Evolutionary conservation across 2,797 vertebrate species (phyloP).

Genomic region (Furcifer pardalis): DNA sequence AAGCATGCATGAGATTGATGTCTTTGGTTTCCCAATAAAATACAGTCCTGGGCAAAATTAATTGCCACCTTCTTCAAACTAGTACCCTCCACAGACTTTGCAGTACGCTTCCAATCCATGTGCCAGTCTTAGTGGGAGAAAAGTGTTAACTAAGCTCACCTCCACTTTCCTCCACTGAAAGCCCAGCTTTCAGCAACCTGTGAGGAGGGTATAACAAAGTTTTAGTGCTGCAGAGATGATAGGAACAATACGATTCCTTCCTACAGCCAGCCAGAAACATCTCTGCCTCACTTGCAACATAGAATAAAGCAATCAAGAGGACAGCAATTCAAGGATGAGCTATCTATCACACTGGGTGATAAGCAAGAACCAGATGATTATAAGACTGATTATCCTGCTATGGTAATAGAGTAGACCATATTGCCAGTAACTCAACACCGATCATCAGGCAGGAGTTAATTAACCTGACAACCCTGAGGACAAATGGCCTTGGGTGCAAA

Average conservation of each 20-base stretch:
- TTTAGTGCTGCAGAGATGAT: neutral
- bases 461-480: no score
- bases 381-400: no score
- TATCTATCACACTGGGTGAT: neutral
- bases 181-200: neutral
- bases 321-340: neutral
- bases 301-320: neutral
- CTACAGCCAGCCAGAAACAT: accelerated
- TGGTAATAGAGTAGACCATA: no score
- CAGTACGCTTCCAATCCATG: no score
- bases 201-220: neutral
- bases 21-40: no score
- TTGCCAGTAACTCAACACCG: no score
- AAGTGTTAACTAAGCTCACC: neutral
- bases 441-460: no score
- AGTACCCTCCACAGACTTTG: no score
- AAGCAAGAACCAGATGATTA: neutral
- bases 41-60: no score
- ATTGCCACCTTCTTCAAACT: no score
- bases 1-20: no score
- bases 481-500: no score
- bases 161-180: neutral
- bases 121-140: neutral
- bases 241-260: neutral
- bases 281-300: neutral